Conservation (phyloP, 2,797 vertebrate species). For the Nyctalus aviator region DNA sequence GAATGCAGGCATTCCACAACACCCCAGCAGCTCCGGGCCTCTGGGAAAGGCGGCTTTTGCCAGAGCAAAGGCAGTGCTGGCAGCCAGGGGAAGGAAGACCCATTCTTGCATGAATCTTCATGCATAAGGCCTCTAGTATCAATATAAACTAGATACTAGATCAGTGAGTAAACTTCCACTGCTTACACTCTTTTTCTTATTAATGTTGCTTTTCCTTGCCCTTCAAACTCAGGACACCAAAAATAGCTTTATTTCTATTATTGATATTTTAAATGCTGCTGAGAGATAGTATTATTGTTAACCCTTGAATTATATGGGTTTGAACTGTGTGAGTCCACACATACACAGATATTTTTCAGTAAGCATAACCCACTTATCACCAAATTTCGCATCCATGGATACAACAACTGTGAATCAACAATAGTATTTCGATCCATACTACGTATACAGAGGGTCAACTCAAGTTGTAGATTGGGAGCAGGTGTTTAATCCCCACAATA, state of each 20-base stretch:
- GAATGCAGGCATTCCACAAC: too few species aligned
- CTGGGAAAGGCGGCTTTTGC: too few species aligned
- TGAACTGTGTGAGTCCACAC: neutral
- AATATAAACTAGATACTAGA: neutral
- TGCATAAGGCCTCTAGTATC: too few species aligned
- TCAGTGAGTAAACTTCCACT: neutral
- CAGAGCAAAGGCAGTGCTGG: too few species aligned
- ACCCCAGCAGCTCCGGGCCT: too few species aligned
- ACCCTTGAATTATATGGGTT: neutral
- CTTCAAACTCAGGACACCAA: neutral
- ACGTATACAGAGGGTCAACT: neutral
- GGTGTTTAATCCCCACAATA: neutral
- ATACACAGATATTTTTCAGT: neutral
- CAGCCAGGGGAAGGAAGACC: too few species aligned
- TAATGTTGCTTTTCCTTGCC: slow-evolving; percentile 14
- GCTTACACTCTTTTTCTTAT: neutral
- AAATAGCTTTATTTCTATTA: slow-evolving; percentile 32
- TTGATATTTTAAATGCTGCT: slow-evolving; percentile 43
- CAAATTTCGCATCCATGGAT: neutral
- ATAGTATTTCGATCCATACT: neutral
- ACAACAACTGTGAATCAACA: neutral
- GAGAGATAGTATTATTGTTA: neutral
- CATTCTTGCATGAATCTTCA: too few species aligned
- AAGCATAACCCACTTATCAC: neutral
- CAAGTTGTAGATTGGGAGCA: neutral